Evolutionary conservation across 2,888 invertebrate species (phyloP).

Genomic region (Pollenia amentaria): DNA sequence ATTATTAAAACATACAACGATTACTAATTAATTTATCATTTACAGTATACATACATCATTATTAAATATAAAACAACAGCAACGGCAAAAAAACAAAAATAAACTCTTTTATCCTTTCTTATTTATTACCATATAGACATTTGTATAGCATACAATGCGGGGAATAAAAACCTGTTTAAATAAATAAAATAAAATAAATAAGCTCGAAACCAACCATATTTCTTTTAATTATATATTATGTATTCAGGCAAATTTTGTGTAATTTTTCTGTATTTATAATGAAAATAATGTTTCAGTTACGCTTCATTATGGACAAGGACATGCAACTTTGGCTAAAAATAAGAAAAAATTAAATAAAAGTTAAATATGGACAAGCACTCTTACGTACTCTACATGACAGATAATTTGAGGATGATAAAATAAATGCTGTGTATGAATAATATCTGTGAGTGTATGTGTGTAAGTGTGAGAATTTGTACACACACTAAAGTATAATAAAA

Average conservation of each 20-base stretch:
- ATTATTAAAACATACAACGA: constrained; percentile 8
- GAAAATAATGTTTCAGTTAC: background rate
- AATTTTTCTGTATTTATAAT: constrained; percentile 25
- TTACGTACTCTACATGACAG: background rate
- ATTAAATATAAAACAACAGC: constrained; percentile 22
- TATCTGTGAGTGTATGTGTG: background rate
- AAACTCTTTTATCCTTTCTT: constrained; percentile 7
- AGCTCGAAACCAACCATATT: constrained; percentile 32
- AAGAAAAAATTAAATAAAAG: background rate
- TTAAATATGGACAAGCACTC: background rate
- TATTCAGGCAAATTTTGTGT: constrained; percentile 4
- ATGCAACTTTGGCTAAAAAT: background rate
- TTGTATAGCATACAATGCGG: background rate
- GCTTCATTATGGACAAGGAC: constrained; percentile 32
- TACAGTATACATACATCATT: constrained; percentile 39
- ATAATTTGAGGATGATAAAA: constrained; percentile 50
- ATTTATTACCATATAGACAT: background rate
- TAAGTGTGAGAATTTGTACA: background rate
- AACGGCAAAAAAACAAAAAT: background rate
- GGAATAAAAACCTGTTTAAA: constrained; percentile 18
- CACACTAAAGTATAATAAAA: constrained; percentile 63
- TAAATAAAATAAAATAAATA: constrained; percentile 26
- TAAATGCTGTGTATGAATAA: constrained; percentile 35
- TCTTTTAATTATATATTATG: constrained; percentile 52
- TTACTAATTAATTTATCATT: constrained; percentile 58